These are phyloP conservation scores for Plebejus anna DNA, from an alignment of 2,888 invertebrate species.

Conservation along the genomic window DNA sequence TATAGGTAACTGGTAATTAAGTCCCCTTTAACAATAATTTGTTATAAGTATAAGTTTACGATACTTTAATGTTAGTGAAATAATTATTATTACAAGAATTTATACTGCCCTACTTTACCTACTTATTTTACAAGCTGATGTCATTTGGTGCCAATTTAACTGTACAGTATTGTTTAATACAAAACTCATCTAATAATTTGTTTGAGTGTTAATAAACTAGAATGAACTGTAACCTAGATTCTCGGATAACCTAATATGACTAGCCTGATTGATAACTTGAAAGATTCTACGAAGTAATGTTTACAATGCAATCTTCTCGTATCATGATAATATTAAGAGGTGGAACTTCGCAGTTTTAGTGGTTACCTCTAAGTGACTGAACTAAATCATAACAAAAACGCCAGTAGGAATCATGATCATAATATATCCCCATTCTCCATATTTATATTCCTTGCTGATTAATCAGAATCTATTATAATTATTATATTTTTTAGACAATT, in stretches of 20 bases:
- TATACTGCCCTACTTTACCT: background rate
- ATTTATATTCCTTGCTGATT: conserved; percentile 3
- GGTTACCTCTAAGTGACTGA: background rate
- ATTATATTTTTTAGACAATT: background rate
- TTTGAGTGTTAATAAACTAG: background rate
- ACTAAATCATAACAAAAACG: conserved; percentile 8
- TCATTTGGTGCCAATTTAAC: background rate
- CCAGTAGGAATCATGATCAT: background rate
- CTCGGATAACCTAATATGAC: background rate
- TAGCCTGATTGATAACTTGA: background rate
- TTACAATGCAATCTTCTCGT: too few species aligned
- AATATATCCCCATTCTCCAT: background rate
- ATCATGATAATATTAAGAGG: background rate
- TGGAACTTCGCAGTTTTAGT: conserved; percentile 11
- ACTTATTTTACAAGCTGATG: background rate
- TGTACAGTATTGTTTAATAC: background rate
- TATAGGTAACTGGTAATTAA: too few species aligned
- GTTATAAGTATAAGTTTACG: too few species aligned
- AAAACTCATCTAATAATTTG: background rate
- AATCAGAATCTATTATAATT: background rate
- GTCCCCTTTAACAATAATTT: too few species aligned
- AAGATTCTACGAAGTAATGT: background rate
- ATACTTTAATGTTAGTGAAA: too few species aligned
- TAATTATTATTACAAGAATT: background rate
- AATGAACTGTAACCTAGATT: background rate